Conservation (phyloP, 2,888 invertebrate species). For the Pristionchus maxplancki region DNA sequence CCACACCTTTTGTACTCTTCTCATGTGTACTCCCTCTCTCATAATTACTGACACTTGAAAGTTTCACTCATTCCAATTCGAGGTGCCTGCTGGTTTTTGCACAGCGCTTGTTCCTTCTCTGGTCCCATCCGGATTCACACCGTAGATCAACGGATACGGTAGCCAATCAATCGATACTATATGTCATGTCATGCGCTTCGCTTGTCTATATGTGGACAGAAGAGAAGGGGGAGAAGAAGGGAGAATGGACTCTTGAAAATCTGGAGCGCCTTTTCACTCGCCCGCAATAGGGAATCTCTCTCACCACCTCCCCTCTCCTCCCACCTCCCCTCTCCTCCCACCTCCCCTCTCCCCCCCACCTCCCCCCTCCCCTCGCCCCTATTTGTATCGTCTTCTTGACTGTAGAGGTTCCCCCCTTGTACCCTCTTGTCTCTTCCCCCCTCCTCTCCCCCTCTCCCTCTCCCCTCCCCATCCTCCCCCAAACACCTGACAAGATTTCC, state of each 20-base stretch:
- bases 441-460: not conserved
- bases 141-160: not conserved
- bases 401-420: conserved; percentile 37
- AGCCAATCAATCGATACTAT: conserved; percentile 23
- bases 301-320: not conserved
- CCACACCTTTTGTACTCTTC: conserved; percentile 35
- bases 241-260: conserved; percentile 43
- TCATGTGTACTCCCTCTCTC: not conserved
- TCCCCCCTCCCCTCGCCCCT: not conserved
- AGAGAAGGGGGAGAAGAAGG: not conserved
- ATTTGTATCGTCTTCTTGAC: conserved; percentile 41
- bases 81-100: not conserved
- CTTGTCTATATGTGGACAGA: conserved; percentile 40
- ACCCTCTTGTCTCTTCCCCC: conserved; percentile 15
- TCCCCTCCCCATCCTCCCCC: not conserved
- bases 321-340: not conserved
- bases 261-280: conserved; percentile 37
- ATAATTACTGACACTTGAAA: conserved; percentile 6
- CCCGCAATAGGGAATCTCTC: not conserved
- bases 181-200: not conserved
- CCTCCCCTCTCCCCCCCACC: not conserved
- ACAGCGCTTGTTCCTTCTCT: not conserved
- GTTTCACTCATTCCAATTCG: not conserved
- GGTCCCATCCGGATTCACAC: not conserved
- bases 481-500: conserved; percentile 46